Base-by-base conservation (phyloP, 2,888 invertebrate genomes). In the Apamea crenata region DNA sequence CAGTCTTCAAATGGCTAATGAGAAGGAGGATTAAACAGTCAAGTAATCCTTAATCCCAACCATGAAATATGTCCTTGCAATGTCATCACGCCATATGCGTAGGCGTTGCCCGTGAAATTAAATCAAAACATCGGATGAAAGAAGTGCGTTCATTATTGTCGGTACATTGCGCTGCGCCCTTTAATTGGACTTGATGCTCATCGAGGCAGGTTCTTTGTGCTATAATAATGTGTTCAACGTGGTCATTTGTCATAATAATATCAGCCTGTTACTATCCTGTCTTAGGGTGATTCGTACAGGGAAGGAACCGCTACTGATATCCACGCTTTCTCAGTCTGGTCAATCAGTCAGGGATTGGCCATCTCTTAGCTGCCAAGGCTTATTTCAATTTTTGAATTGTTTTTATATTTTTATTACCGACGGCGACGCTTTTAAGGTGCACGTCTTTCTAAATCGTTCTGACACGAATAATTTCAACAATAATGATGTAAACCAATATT, bases 91-190 rank as follows among this genome's bases (percentile, higher is more conserved):
- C 90, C 90, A 90, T 90, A 90, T 90, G 90, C 81, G 89, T 75
- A 76, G 36, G 87, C 86, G 87, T 69, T 75, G 75, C 77, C 74
- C 81, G 88, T 87, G 84, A 88, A 89, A 89, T 89, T 82, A 84
- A 89, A 89, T 89, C 88, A 89, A 89, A 89, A 89, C 85, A 89
- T 59, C 32, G n/a, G 65, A 84, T 86, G 80, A 80, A 89, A 79
- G 59, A 56, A 82, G 29, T 83, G 80, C 83, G 74, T 70, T 82
- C 83, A 88, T 89, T 89, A 87, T 70, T 85, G 69, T 81, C 81
- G 85, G 89, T 71, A 87, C 90, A 83, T 89, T 89, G 84, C 66
- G 21, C 63, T 4, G 70, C 7, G 50, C 84, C 78, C 71, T 80
- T 72, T 86, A 84, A 86, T 86, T 87, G 74, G 36, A 47, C 47